phyloP scores from a whole-genome alignment of 2,113 vertebrate species.

The Neogale vison region DNA sequence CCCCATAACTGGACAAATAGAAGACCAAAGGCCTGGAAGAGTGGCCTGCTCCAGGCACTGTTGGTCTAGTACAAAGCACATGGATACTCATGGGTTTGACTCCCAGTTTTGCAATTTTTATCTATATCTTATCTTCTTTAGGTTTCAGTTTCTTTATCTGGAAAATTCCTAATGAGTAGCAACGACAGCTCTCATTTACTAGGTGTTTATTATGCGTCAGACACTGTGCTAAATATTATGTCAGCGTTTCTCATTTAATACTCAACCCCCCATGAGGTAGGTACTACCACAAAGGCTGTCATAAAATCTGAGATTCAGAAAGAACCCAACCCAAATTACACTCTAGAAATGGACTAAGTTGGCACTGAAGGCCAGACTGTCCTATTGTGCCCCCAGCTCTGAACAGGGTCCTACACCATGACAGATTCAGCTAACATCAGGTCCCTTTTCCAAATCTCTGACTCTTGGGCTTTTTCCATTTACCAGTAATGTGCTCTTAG shows the following conservation, averaged over 20 bases:
- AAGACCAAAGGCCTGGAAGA: background rate
- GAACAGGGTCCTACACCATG: background rate
- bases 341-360: background rate
- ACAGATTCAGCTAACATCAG: background rate
- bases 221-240: background rate
- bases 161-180: background rate
- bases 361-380: background rate
- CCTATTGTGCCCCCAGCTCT: background rate
- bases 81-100: background rate
- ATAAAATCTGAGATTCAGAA: conserved; percentile 5
- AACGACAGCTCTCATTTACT: background rate
- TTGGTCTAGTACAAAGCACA: background rate
- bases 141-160: background rate
- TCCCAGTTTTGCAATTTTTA: background rate
- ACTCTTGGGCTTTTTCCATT: background rate
- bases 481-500: background rate
- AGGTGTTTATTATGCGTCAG: background rate
- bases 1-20: background rate
- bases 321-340: background rate
- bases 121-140: background rate
- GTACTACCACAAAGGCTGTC: background rate
- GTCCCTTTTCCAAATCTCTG: background rate
- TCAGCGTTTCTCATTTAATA: background rate
- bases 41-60: background rate
- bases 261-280: background rate